Evolutionary conservation across 2,113 vertebrate genomes (phyloP), one percentile per base, ranked within the genome.

Genomic region (Lampris incognitus): DNA sequence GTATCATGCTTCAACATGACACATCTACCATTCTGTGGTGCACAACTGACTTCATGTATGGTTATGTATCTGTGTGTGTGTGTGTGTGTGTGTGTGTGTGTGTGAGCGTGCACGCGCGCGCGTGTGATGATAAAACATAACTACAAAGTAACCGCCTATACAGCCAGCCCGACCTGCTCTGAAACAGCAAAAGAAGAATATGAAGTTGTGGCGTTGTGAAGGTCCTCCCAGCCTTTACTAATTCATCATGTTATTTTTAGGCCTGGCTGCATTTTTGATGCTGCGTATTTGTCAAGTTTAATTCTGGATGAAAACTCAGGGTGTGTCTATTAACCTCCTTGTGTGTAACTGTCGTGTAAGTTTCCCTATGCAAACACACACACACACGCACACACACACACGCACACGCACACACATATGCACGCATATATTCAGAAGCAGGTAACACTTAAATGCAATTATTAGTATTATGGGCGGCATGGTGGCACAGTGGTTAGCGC

Each of bases 231-330:
- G 49, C 48, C 70, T 85, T 91, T 87, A 91, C 74, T 91, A 67
- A 90, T 93, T 88, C 83, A 92, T 88, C 81, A 88, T 83, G 87
- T 89, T 93, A 91, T 93, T 89, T 92, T 93, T 90, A 90, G 90
- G 63, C 78, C 46, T 10, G 6, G 81, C 81, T 88, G 82, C 88
- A 85, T 91, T 89, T 92, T 90, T 92, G 74, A 92, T 90, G 88
- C 74, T 74, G 82, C 48, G 49, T 87, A 85, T 91, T 92, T 91
- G 81, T 91, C 82, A 88, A 83, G 78, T 92, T 90, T 91, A 88
- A 89, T 84, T 80, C 72, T 48, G 54, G 66, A 54, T 2, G 62
- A 84, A 85, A 82, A 87, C 69, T 11, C 11, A 3, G 70, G 64
- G 65, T 77, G 83, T 88, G 88, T 78, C 72, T 85, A 48, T 87